Evolutionary conservation across 1,140 invertebrate genomes (phyloP).

Genomic region (Nephila pilipes): DNA sequence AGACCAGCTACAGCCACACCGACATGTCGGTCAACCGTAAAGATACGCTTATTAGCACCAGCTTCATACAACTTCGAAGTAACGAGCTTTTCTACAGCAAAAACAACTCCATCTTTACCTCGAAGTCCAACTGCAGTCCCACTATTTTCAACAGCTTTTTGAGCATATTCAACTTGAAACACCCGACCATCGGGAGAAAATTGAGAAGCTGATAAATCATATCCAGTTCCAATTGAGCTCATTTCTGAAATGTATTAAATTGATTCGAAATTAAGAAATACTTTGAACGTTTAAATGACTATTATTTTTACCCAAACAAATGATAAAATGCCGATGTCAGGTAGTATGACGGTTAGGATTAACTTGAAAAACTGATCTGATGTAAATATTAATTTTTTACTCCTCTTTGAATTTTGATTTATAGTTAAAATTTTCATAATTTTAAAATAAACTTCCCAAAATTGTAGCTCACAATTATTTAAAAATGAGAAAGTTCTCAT

Average conservation of each 20-base stretch:
- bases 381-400: too few species aligned
- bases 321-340: constrained; percentile 74
- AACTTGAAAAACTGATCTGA: background rate
- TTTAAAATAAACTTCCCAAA: background rate
- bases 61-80: constrained; percentile 98
- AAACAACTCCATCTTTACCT: constrained; percentile 97
- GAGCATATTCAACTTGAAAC: constrained; percentile 99
- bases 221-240: constrained; percentile 81
- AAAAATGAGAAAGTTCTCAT: background rate
- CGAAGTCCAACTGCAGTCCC: constrained; percentile 96
- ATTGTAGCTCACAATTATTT: background rate
- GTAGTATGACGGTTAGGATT: constrained; percentile 30
- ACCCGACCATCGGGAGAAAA: constrained; percentile 99
- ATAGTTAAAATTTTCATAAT: background rate
- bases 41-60: constrained; percentile 96
- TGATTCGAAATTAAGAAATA: background rate
- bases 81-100: constrained; percentile 98
- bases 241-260: background rate
- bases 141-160: constrained; percentile 99
- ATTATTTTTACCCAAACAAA: background rate
- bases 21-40: constrained; percentile 96
- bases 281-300: background rate
- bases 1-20: constrained; percentile 97
- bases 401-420: background rate
- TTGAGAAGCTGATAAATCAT: constrained; percentile 99